Evolutionary conservation across 1,140 invertebrate species (phyloP).

Genomic region (Conus ventricosus): DNA sequence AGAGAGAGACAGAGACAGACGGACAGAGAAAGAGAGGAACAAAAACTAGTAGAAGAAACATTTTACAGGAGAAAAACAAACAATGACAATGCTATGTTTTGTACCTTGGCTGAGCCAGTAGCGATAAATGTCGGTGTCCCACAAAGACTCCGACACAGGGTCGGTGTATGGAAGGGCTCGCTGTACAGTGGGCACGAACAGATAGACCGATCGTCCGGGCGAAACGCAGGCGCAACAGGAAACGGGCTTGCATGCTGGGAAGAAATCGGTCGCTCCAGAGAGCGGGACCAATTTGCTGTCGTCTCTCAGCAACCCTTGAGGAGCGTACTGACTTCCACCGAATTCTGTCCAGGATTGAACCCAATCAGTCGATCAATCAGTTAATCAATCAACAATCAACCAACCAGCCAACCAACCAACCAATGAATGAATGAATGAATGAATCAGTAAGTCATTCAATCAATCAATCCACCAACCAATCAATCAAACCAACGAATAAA

Average conservation of each 20-base stretch:
- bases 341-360: background rate
- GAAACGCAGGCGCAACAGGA: background rate
- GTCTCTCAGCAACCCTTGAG: background rate
- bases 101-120: conserved; percentile 25
- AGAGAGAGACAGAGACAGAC: background rate
- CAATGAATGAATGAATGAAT: too few relatives aligned
- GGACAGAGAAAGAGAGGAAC: background rate
- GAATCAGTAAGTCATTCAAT: too few relatives aligned
- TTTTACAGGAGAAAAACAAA: too few relatives aligned
- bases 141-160: background rate
- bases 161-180: background rate
- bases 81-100: too few relatives aligned
- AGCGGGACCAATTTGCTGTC: background rate
- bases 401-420: background rate
- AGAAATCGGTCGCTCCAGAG: conserved; percentile 18
- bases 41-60: background rate
- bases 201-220: background rate
- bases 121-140: conserved; percentile 7
- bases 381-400: background rate
- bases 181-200: conserved; percentile 3
- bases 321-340: conserved; percentile 29
- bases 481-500: too few relatives aligned
- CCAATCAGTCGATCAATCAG: background rate
- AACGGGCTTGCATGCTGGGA: conserved; percentile 3
- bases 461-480: too few relatives aligned